Base-by-base conservation (phyloP, 2,888 invertebrate species). In the Dastarcus helophoroides region DNA sequence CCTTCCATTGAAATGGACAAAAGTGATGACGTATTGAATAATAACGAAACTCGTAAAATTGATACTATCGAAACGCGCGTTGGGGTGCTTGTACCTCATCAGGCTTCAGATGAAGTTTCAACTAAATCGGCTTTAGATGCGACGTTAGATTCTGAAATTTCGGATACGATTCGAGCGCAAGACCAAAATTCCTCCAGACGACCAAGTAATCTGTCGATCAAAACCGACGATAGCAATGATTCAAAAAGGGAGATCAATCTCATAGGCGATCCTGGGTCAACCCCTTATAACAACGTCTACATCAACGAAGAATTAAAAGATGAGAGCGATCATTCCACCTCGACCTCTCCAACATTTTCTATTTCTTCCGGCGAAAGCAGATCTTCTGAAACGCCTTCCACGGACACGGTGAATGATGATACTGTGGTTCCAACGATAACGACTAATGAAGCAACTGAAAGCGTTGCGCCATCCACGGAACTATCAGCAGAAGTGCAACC, bases 231-330 rank as follows among this genome's bases (percentile, higher is more conserved):
- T 10, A 14, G 12, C 5, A 17, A 30, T 22, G 26, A 28, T 2
- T 15, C 24, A 4, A 35, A 32, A 12, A 40, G 50, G 21, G 48
- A 53, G 38, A 54, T 54, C 12, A 41, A 50, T 41, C 39, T 54
- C 26, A 50, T 38, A 42, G 60, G 62, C 16, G 51, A 52, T 21
- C 62, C 62, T 5, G 62, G 62, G 31, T 61, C 61, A 3, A 62
- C 62, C 0, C 62, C 62, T 0, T 62, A 59, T 46, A 62, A 62
- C 41, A 62, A 62, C 35, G 48, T 58, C 6, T 62, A 60, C 39
- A 44, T 55, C 13, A 49, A 50, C 14, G 48, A 58, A 35, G 53
- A 51, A 29, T 40, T 53, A 7, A 8, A 15, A 11, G 25, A 31
- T 15, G 24, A 22, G 3, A 14, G 15, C 14, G 33, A 29, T 17